phyloP scores from a whole-genome alignment of 2,888 invertebrate species.

The Amiota mariae region DNA sequence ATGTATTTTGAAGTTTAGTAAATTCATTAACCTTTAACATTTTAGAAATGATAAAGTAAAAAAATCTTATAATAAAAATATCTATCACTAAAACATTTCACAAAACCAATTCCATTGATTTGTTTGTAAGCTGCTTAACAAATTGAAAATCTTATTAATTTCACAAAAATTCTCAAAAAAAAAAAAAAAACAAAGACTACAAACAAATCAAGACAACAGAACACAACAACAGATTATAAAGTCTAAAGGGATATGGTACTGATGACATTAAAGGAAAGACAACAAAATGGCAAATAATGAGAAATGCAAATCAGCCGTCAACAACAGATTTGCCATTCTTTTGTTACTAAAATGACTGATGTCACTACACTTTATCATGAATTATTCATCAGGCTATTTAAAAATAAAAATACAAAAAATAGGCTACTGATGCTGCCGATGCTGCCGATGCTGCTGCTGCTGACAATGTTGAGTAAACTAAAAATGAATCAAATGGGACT shows the following conservation, averaged over 20 bases:
- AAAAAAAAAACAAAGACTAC: not conserved
- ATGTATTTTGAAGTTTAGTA: too few relatives aligned
- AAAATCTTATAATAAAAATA: too few relatives aligned
- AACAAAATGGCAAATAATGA: constrained; percentile 44
- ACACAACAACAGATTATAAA: not conserved
- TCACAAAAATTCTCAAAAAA: not conserved
- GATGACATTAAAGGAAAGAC: not conserved
- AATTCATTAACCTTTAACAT: too few relatives aligned
- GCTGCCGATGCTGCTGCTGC: not conserved
- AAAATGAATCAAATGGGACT: too few relatives aligned
- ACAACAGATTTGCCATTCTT: constrained; percentile 12
- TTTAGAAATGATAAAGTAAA: too few relatives aligned
- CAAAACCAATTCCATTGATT: too few relatives aligned
- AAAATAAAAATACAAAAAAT: too few relatives aligned
- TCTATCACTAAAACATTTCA: too few relatives aligned
- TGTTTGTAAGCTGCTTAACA: too few relatives aligned
- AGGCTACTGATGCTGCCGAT: not conserved
- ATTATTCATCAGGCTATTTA: constrained; percentile 58
- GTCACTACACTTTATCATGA: constrained; percentile 42
- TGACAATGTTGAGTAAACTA: not conserved
- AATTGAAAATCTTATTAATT: too few relatives aligned
- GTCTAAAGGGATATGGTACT: not conserved
- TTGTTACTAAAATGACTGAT: not conserved
- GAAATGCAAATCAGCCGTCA: constrained; percentile 49
- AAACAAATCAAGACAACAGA: not conserved